These are phyloP conservation scores for Hydrotaea diabolus DNA, from an alignment of 2,888 invertebrate genomes.

Conservation along the genomic window DNA sequence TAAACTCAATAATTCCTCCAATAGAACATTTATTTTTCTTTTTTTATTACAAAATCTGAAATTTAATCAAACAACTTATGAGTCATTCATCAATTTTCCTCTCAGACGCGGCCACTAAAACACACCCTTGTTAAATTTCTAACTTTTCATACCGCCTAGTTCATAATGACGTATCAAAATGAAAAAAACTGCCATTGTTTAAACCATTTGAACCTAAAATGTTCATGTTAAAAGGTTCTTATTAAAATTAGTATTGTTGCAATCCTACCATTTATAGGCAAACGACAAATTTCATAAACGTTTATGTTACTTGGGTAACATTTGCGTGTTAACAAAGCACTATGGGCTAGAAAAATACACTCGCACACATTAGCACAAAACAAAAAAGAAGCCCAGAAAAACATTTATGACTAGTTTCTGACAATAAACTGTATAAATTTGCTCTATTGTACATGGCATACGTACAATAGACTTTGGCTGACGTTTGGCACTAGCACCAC, in stretches of 20 bases:
- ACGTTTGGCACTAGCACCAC: not conserved
- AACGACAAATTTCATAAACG: slow-evolving; percentile 15
- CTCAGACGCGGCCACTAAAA: too few relatives aligned
- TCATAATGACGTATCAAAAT: too few relatives aligned
- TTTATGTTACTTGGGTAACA: slow-evolving; percentile 19
- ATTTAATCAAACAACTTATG: too few relatives aligned
- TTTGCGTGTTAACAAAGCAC: slow-evolving; percentile 57
- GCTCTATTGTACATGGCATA: not conserved
- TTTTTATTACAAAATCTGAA: too few relatives aligned
- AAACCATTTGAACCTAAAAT: slow-evolving; percentile 24
- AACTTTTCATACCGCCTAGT: too few relatives aligned
- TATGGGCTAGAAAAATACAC: slow-evolving; percentile 32
- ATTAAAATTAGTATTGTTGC: not conserved
- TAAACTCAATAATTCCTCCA: too few relatives aligned
- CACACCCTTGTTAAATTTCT: too few relatives aligned
- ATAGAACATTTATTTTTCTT: too few relatives aligned
- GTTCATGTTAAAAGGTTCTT: slow-evolving; percentile 4
- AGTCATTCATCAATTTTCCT: too few relatives aligned
- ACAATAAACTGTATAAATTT: slow-evolving; percentile 40
- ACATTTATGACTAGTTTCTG: slow-evolving; percentile 12
- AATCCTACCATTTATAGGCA: not conserved
- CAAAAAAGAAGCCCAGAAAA: not conserved
- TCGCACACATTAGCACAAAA: slow-evolving; percentile 2
- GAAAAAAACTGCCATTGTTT: not conserved
- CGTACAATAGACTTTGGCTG: too few relatives aligned